Conservation (phyloP, 2,113 vertebrate species). For the Etheostoma spectabile region DNA sequence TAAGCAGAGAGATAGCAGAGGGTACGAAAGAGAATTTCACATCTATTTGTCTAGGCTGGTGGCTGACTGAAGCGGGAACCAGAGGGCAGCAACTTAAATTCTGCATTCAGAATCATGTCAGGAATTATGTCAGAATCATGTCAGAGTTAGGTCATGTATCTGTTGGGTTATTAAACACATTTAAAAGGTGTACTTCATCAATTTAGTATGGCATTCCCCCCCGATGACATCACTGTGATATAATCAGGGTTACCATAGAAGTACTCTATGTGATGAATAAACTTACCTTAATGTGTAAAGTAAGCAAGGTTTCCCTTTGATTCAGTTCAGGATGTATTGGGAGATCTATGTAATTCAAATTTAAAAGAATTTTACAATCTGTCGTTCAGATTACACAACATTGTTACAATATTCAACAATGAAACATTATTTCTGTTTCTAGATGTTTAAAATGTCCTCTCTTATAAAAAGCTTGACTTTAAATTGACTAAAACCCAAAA, state of each 20-base stretch:
- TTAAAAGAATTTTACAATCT: neutral
- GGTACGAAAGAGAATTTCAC: too few relatives aligned
- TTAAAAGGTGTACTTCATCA: neutral
- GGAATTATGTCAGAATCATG: too few relatives aligned
- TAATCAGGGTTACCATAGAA: neutral
- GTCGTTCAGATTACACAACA: neutral
- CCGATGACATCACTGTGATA: neutral
- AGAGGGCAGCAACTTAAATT: too few relatives aligned
- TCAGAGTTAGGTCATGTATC: neutral
- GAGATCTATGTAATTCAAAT: neutral
- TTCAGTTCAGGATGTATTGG: neutral
- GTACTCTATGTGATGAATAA: neutral
- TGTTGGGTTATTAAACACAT: neutral
- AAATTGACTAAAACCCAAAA: neutral
- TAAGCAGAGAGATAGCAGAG: too few relatives aligned
- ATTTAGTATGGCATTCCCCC: neutral
- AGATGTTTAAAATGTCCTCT: neutral
- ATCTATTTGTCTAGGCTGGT: too few relatives aligned
- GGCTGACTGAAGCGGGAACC: too few relatives aligned
- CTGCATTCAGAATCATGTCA: too few relatives aligned
- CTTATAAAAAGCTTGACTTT: neutral
- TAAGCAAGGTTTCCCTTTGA: neutral
- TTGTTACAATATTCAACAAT: neutral
- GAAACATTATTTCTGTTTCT: neutral
- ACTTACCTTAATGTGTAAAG: neutral